phyloP scores from a whole-genome alignment of 1,140 invertebrate genomes.

The Nylanderia fulva region DNA sequence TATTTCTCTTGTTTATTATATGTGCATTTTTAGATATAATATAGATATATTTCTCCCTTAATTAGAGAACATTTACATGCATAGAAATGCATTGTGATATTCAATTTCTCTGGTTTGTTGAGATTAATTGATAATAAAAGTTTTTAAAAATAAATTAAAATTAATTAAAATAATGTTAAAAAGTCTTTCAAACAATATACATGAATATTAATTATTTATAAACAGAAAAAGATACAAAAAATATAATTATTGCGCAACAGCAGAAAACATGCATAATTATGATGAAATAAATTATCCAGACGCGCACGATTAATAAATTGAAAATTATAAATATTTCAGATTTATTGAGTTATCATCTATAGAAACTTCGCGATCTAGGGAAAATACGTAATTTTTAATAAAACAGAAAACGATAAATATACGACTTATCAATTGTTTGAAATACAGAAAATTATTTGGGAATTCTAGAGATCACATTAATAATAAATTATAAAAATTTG shows the following conservation, averaged over 20 bases:
- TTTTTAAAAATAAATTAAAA: not conserved
- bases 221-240: not conserved
- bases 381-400: not conserved
- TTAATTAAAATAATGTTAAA: not conserved
- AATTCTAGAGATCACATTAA: too few relatives aligned
- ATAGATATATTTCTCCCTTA: not conserved
- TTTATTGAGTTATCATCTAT: not conserved
- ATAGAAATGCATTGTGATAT: not conserved
- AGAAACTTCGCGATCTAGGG: not conserved
- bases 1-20: not conserved
- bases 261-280: not conserved
- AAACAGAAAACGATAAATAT: not conserved
- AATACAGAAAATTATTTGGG: not conserved
- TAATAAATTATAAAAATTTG: not conserved
- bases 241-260: not conserved
- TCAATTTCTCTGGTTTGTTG: not conserved
- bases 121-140: not conserved
- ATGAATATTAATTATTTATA: not conserved
- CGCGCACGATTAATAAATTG: not conserved
- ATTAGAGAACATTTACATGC: not conserved
- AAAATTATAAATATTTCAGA: not conserved
- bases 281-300: not conserved
- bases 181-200: not conserved
- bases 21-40: not conserved
- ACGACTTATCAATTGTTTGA: not conserved